Evolutionary conservation across 1,140 invertebrate genomes (phyloP).

Genomic region (Lepidurus couesii): DNA sequence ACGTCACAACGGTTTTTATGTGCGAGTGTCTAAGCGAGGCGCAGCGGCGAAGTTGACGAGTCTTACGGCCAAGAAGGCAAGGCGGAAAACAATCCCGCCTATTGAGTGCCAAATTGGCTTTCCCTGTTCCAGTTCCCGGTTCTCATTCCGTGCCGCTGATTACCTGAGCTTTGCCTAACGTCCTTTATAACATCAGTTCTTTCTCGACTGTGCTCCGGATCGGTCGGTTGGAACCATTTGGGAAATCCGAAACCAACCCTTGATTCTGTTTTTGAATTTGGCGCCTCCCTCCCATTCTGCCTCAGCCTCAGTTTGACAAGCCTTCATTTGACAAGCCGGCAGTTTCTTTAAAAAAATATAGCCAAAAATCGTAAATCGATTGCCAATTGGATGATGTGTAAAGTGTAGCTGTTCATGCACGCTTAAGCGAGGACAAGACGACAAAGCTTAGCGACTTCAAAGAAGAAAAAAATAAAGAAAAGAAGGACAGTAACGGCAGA

Average conservation of each 20-base stretch:
- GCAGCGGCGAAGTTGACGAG: slow-evolving; percentile 13
- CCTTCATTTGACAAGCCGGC: no score
- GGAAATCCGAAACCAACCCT: neutral
- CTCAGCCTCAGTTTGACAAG: neutral
- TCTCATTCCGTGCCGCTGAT: neutral
- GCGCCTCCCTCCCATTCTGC: neutral
- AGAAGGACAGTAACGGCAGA: neutral
- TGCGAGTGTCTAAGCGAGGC: neutral
- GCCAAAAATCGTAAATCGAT: neutral
- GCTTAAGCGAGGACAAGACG: neutral
- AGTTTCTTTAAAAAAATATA: no score
- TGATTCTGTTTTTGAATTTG: neutral
- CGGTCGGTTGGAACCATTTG: neutral
- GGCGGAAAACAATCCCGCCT: slow-evolving; percentile 20
- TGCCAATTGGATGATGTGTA: slow-evolving; percentile 5
- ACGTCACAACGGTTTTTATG: neutral
- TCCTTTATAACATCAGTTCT: neutral
- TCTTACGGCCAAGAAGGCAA: slow-evolving; percentile 10
- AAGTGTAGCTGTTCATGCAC: slow-evolving; percentile 6
- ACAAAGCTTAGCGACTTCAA: neutral
- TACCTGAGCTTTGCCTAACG: slow-evolving; percentile 9
- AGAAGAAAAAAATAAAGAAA: neutral
- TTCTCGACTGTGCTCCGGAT: slow-evolving; percentile 15
- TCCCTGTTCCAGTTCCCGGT: slow-evolving; percentile 11
- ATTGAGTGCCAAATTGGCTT: slow-evolving; percentile 22